phyloP scores from a whole-genome alignment of 2,797 vertebrate species.

The Tapirus indicus region DNA sequence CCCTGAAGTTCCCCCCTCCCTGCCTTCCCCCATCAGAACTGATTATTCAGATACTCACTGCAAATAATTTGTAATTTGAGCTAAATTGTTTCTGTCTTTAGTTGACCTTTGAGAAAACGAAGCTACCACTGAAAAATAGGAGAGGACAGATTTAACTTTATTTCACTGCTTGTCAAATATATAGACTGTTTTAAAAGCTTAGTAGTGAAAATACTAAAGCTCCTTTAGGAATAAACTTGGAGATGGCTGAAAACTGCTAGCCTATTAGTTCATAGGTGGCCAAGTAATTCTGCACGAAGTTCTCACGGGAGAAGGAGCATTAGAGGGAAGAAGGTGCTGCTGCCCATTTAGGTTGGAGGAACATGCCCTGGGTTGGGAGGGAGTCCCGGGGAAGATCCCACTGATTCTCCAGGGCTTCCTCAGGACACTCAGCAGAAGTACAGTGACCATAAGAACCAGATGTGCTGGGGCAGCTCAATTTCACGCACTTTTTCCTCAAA shows the following conservation, averaged over 20 bases:
- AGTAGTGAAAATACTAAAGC: not conserved
- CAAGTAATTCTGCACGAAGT: not conserved
- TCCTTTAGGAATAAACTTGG: not conserved
- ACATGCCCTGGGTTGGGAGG: not conserved
- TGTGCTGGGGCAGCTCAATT: not conserved
- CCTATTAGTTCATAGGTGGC: not conserved
- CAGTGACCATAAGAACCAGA: not conserved
- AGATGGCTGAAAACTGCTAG: not conserved
- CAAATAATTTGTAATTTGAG: slow-evolving; percentile 38
- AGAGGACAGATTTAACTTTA: not conserved
- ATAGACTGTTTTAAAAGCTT: not conserved
- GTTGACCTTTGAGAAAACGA: slow-evolving; percentile 22
- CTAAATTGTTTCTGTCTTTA: not conserved
- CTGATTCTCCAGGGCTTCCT: not conserved
- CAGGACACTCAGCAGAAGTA: not conserved
- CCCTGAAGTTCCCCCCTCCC: not conserved
- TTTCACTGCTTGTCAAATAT: not conserved
- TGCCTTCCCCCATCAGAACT: not conserved
- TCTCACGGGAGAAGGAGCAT: not conserved
- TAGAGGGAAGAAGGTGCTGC: not conserved
- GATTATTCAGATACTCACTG: not conserved
- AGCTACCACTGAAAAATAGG: not conserved
- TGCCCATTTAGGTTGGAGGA: not conserved
- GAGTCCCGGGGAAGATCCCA: not conserved
- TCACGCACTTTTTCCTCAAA: slow-evolving; percentile 36